These are phyloP conservation scores for Nudaria mundana DNA, from an alignment of 2,888 invertebrate genomes.

Conservation along the genomic window DNA sequence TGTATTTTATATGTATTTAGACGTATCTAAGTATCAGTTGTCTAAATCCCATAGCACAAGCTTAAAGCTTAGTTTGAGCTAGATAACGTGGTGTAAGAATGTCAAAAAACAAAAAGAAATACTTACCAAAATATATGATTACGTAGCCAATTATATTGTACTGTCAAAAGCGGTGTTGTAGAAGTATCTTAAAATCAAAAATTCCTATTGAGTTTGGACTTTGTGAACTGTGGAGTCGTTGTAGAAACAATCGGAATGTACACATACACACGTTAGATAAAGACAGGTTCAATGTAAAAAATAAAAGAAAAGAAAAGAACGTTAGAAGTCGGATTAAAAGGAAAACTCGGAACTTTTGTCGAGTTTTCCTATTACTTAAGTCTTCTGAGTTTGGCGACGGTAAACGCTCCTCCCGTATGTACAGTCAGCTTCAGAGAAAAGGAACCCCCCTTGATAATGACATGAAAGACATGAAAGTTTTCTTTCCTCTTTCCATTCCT, in stretches of 20 bases:
- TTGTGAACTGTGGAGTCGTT: background rate
- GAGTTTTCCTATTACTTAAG: constrained; percentile 29
- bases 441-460: too few relatives aligned
- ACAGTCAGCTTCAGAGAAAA: too few relatives aligned
- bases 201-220: constrained; percentile 5
- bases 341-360: constrained; percentile 17
- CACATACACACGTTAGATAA: constrained; percentile 10
- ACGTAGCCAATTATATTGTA: background rate
- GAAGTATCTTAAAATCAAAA: background rate
- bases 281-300: constrained; percentile 16
- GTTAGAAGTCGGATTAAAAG: constrained; percentile 27
- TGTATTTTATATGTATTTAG: too few relatives aligned
- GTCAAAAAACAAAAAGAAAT: too few relatives aligned
- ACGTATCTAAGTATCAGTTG: too few relatives aligned
- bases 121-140: too few relatives aligned
- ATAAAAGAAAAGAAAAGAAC: constrained; percentile 18
- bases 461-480: too few relatives aligned
- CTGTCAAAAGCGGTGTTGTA: background rate
- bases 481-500: too few relatives aligned
- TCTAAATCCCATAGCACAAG: too few relatives aligned
- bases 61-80: too few relatives aligned
- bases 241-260: constrained; percentile 5
- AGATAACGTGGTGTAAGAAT: too few relatives aligned
- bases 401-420: constrained; percentile 4
- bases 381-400: constrained; percentile 15